Percentiles rank a stretch among this genome's conserved stretches.
phyloP scores from a whole-genome alignment of 2,113 vertebrate genomes.

The Leptodactylus fuscus region DNA sequence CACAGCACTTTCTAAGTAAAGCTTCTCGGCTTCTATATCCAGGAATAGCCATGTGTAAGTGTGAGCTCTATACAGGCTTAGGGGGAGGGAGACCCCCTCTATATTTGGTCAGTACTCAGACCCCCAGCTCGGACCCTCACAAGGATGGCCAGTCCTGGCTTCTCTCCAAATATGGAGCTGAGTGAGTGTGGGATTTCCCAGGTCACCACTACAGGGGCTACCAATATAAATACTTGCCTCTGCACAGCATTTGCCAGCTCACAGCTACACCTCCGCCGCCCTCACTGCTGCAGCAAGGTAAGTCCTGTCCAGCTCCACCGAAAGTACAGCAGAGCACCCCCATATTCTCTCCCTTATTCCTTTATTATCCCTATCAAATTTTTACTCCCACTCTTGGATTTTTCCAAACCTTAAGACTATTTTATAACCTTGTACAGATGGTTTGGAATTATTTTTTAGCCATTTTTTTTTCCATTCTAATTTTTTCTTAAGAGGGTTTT shows the following conservation, averaged over 20 bases:
- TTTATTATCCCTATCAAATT: not conserved
- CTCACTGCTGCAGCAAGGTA: constrained; percentile 52
- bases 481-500: too few relatives aligned
- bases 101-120: constrained; percentile 56
- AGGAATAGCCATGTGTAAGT: constrained; percentile 59
- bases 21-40: constrained; percentile 44
- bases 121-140: constrained; percentile 56
- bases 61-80: constrained; percentile 47
- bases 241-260: constrained; percentile 25
- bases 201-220: constrained; percentile 38
- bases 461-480: too few relatives aligned
- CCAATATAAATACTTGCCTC: constrained; percentile 50
- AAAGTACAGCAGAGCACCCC: too few relatives aligned
- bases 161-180: constrained; percentile 58
- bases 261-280: constrained; percentile 21
- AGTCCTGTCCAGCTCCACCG: constrained; percentile 8
- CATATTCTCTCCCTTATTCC: not conserved
- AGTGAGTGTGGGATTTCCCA: constrained; percentile 49
- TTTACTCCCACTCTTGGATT: too few relatives aligned
- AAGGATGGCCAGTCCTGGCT: constrained; percentile 55
- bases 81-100: constrained; percentile 53
- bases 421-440: too few relatives aligned
- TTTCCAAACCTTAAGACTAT: too few relatives aligned
- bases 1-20: constrained; percentile 62
- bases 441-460: too few relatives aligned